Percentiles rank a stretch among this genome's conserved stretches.
Conservation (phyloP, 2,888 invertebrate species). For the Syrista parreyssii region DNA sequence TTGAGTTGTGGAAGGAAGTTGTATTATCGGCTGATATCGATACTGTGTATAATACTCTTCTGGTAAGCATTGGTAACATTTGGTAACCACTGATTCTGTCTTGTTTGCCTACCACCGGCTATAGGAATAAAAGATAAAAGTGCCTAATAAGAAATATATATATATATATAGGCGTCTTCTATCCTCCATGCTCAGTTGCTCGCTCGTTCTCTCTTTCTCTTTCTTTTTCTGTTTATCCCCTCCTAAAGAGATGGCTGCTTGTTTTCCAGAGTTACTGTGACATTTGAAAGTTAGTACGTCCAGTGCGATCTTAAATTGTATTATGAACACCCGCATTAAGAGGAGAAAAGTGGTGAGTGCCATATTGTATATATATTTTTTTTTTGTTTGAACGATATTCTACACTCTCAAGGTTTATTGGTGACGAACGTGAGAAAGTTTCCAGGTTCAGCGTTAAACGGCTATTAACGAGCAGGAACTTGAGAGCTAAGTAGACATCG, state of each 20-base stretch:
- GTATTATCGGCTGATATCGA: neutral
- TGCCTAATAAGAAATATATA: neutral
- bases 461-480: neutral
- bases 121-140: slow-evolving; percentile 31
- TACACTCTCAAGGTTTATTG: neutral
- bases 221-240: neutral
- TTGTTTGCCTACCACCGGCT: slow-evolving; percentile 39
- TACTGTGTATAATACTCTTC: neutral
- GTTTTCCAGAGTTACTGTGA: neutral
- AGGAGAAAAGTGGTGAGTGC: neutral
- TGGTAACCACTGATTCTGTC: slow-evolving; percentile 33
- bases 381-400: neutral
- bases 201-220: neutral
- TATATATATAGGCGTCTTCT: neutral
- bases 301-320: neutral
- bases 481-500: neutral
- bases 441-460: neutral
- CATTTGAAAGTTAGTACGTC: neutral
- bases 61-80: neutral
- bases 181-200: neutral
- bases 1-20: neutral
- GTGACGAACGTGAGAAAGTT: neutral
- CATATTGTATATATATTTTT: neutral
- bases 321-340: neutral
- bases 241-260: neutral